These are phyloP conservation scores for Pachyseris speciosa DNA, from an alignment of 64 coral and sea anemone species.

Conservation along the genomic window DNA sequence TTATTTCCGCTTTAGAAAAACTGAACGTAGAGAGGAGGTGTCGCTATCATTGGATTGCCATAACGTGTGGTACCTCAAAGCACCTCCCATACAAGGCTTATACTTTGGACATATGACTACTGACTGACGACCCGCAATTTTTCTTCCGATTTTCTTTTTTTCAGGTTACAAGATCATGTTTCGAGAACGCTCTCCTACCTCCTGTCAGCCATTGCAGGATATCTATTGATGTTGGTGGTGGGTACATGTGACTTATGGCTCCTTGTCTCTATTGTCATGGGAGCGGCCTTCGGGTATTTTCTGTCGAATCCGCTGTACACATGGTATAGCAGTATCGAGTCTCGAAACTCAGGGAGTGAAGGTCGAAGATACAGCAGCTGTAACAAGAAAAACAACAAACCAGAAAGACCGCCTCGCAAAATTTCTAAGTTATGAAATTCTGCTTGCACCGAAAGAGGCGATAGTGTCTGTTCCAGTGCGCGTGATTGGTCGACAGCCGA, in stretches of 20 bases:
- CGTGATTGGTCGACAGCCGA: too few relatives aligned
- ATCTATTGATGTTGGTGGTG: slow-evolving; percentile 26
- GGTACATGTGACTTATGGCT: not conserved
- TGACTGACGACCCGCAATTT: not conserved
- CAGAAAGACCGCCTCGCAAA: not conserved
- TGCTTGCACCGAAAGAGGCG: too few relatives aligned
- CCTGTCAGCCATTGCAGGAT: not conserved
- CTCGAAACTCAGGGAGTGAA: not conserved
- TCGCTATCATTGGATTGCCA: too few relatives aligned
- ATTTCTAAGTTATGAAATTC: not conserved
- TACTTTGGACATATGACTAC: not conserved
- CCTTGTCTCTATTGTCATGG: not conserved
- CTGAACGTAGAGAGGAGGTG: too few relatives aligned
- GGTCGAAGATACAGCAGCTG: not conserved
- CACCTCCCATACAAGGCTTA: too few relatives aligned
- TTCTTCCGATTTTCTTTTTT: not conserved
- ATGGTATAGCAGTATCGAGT: not conserved
- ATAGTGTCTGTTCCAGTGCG: too few relatives aligned
- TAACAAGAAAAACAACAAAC: not conserved
- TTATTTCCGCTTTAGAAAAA: too few relatives aligned
- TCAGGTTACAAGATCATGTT: not conserved
- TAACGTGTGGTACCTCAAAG: too few relatives aligned
- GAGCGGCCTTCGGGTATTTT: not conserved
- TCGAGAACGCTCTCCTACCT: not conserved
- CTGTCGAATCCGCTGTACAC: slow-evolving; percentile 24